Base-by-base conservation (phyloP, 2,888 invertebrate genomes). In the Ferrisia virgata region DNA sequence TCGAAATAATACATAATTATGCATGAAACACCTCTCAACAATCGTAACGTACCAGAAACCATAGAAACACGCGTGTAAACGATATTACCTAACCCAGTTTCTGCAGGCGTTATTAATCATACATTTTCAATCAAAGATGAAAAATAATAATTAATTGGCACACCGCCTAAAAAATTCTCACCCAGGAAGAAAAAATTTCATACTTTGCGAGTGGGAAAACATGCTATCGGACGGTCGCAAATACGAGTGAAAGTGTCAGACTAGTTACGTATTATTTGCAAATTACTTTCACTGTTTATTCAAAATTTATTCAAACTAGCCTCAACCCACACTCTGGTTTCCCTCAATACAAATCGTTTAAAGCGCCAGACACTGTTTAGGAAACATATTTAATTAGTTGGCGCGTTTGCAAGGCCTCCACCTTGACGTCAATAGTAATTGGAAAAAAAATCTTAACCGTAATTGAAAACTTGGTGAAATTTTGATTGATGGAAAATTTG, bases 221-320 rank as follows among this genome's bases (percentile, higher is more conserved):
- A 36, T 76, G 72, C 72, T 76, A 36, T 76, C 36, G 64, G 28
- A 76, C 18, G 18, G 36, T 36, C 11, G 72, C 72, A 76, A 76
- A 76, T 28, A 76, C 18, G 18, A 76, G 72, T 76, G 72, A 76
- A 76, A 76, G 72, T 36, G 15, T 76, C 72, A n/a, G 72, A 33
- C 33, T 18, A 36, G 72, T 76, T 76, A 76, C 72, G 72, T 76
- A 76, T 72, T 72, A 72, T 76, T 76, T 76, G 72, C 72, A 76
- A 76, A 76, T 76, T 76, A 76, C 72, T 76, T 76, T 76, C 72
- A 76, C 72, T 76, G 72, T 76, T 64, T 76, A 76, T 76, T 76
- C 72, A 76, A 76, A 76, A 76, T 76, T 53, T 36, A 76, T 76
- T 28, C 36, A 36, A 18, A 76, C 36, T 76, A 76, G 72, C 72